phyloP scores from a whole-genome alignment of 2,113 vertebrate genomes.

The Tupaia tana region DNA sequence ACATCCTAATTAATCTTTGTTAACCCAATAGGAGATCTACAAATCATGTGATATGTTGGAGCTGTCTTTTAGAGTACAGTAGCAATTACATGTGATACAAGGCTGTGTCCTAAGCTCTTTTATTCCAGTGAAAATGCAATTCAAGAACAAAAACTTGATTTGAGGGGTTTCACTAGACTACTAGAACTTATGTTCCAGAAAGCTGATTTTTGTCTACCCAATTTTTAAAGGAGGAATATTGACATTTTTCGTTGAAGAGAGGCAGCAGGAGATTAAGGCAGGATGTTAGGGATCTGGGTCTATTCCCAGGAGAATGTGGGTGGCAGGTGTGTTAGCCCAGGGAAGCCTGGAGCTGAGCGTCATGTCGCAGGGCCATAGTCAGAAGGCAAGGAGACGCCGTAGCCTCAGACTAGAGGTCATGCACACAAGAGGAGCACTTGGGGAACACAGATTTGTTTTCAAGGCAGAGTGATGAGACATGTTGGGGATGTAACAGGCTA shows the following conservation, averaged over 20 bases:
- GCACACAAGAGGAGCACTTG: background rate
- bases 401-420: background rate
- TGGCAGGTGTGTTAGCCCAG: background rate
- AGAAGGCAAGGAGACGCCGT: background rate
- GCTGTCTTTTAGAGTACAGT: conserved; percentile 10
- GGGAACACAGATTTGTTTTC: background rate
- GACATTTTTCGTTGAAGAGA: background rate
- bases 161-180: background rate
- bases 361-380: rapidly evolving
- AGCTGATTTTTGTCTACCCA: background rate
- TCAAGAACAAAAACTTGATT: background rate
- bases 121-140: background rate
- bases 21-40: background rate
- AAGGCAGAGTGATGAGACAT: background rate
- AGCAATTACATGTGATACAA: background rate
- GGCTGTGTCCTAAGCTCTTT: background rate
- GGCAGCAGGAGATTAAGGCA: background rate
- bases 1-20: background rate
- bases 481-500: background rate
- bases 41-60: background rate
- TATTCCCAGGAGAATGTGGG: background rate
- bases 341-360: background rate
- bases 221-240: background rate
- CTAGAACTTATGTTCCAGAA: background rate
- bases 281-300: background rate